phyloP scores from a whole-genome alignment of 2,113 vertebrate species.

The Regulus satrapa region DNA sequence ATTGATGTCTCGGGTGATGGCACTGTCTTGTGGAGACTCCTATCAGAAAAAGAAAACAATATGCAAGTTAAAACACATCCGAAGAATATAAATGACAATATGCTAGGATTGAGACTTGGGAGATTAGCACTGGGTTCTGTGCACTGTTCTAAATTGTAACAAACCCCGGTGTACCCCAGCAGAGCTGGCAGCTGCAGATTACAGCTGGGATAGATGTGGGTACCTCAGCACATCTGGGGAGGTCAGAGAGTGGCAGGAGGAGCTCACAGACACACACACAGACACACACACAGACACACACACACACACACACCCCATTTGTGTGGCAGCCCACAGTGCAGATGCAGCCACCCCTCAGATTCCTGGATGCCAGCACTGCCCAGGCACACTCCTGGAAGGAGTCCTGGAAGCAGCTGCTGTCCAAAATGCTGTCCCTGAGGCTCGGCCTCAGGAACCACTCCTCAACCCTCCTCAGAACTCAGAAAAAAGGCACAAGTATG shows the following conservation, averaged over 20 bases:
- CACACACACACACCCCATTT: too few species aligned
- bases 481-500: background rate
- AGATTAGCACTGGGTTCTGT: background rate
- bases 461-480: background rate
- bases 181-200: slow-evolving; percentile 9
- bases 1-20: slow-evolving; percentile 98
- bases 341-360: background rate
- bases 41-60: slow-evolving; percentile 23
- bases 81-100: background rate
- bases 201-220: background rate
- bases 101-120: background rate
- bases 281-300: background rate
- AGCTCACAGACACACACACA: background rate
- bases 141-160: background rate
- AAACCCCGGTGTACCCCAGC: background rate
- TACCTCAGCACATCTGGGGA: slow-evolving; percentile 3
- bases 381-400: background rate
- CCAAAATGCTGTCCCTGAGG: background rate
- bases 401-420: background rate
- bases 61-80: background rate
- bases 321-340: background rate
- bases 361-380: background rate
- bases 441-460: background rate
- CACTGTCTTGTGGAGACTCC: slow-evolving; percentile 98
- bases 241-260: background rate